Percentiles rank a stretch among this genome's conserved stretches.
Conservation (phyloP, 1,140 invertebrate genomes). For the Sarcophaga peregrina region DNA sequence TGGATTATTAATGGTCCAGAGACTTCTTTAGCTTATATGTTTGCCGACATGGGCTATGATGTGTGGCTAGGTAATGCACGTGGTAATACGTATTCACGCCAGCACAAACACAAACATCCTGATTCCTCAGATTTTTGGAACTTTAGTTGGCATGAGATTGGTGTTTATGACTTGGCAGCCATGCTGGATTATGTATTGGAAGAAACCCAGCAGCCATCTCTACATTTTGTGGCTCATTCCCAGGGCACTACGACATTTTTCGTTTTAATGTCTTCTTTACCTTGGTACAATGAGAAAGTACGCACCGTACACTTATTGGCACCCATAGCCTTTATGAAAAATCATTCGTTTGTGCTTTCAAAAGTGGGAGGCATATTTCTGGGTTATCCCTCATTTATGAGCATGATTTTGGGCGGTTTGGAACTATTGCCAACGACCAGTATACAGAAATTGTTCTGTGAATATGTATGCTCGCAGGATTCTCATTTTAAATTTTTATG, state of each 20-base stretch:
- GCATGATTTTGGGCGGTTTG: conserved; percentile 57
- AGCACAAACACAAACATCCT: conserved; percentile 71
- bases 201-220: conserved; percentile 67
- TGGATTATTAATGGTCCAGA: conserved; percentile 78
- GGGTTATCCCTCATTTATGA: conserved; percentile 59
- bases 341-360: conserved; percentile 69
- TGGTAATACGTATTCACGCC: conserved; percentile 75
- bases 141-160: conserved; percentile 77
- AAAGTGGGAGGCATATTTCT: conserved; percentile 58
- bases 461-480: conserved; percentile 55
- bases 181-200: conserved; percentile 76
- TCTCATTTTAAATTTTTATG: conserved; percentile 59
- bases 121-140: conserved; percentile 72
- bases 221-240: conserved; percentile 76
- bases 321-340: conserved; percentile 70
- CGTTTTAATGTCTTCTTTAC: conserved; percentile 68
- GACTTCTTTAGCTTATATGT: conserved; percentile 70
- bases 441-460: conserved; percentile 56
- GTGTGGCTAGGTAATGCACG: conserved; percentile 74
- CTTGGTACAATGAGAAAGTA: conserved; percentile 73
- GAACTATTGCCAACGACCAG: conserved; percentile 59
- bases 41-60: conserved; percentile 80
- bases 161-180: conserved; percentile 75
- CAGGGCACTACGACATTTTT: conserved; percentile 72
- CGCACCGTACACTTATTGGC: conserved; percentile 70